Conservation (phyloP, 2,113 vertebrate genomes). For the Chaetura pelagica region DNA sequence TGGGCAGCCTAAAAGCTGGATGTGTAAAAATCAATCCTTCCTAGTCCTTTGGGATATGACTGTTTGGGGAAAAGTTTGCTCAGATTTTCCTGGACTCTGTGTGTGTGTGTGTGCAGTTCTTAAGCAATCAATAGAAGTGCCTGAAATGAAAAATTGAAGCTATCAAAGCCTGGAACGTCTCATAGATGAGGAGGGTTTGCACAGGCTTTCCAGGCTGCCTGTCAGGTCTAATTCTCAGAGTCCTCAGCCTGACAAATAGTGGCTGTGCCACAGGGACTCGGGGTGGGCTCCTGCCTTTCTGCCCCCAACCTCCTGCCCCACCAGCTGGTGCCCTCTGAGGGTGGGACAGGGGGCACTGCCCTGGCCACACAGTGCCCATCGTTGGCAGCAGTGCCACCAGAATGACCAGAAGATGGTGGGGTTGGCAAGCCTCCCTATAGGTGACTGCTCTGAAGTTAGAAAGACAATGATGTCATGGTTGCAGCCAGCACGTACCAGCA, state of each 20-base stretch:
- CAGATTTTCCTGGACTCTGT: slow-evolving; percentile 42
- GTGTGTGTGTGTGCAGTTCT: slow-evolving; percentile 16
- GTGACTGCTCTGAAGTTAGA: not conserved
- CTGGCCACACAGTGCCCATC: no score
- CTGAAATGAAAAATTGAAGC: slow-evolving; percentile 67
- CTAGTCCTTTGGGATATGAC: slow-evolving; percentile 45
- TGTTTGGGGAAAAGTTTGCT: slow-evolving; percentile 63
- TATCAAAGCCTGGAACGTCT: slow-evolving; percentile 43
- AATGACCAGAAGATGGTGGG: not conserved
- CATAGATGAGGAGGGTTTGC: slow-evolving; percentile 26
- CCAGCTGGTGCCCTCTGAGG: no score
- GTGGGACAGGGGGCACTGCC: no score
- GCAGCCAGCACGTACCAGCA: not conserved
- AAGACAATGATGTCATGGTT: fast-evolving
- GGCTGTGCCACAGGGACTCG: not conserved
- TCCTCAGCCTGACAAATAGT: not conserved
- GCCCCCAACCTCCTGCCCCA: not conserved
- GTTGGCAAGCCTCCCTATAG: not conserved
- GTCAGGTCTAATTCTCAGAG: not conserved
- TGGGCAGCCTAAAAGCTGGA: slow-evolving; percentile 63
- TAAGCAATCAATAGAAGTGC: slow-evolving; percentile 70
- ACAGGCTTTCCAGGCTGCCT: slow-evolving; percentile 11
- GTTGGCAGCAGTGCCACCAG: no score
- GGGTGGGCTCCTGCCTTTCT: not conserved
- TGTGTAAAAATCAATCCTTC: slow-evolving; percentile 71